Evolutionary conservation across 2,797 vertebrate species (phyloP).

Genomic region (Protonibea diacanthus): DNA sequence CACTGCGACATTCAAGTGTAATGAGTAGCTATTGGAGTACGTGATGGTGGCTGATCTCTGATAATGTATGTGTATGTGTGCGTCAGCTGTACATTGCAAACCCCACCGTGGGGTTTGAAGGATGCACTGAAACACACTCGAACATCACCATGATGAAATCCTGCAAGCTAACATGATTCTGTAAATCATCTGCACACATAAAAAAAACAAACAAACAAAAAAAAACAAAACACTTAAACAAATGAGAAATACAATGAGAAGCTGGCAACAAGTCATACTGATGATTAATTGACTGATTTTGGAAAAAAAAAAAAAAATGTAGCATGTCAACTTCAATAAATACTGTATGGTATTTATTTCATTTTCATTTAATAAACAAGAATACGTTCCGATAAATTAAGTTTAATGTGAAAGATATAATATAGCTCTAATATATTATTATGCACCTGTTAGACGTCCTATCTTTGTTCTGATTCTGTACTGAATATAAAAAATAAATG

Average conservation of each 20-base stretch:
- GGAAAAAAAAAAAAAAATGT: slow-evolving; percentile 8
- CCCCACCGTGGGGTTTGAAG: slow-evolving; percentile 22
- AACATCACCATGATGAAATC: slow-evolving; percentile 16
- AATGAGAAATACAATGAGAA: slow-evolving; percentile 19
- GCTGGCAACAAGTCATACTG: slow-evolving; percentile 26
- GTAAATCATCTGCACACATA: slow-evolving; percentile 1
- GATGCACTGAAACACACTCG: slow-evolving; percentile 37
- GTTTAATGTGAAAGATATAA: slow-evolving; percentile 56
- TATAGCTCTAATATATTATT: slow-evolving; percentile 52
- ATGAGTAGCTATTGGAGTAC: slow-evolving; percentile 23
- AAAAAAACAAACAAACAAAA: too few relatives aligned
- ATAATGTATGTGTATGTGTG: neutral
- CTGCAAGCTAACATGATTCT: slow-evolving; percentile 17
- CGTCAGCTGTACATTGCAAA: slow-evolving; percentile 13
- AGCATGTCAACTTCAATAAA: slow-evolving; percentile 54
- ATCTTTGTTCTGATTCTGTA: slow-evolving; percentile 19
- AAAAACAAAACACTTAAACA: slow-evolving; percentile 40
- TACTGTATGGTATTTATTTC: slow-evolving; percentile 62
- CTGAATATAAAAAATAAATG: slow-evolving; percentile 27
- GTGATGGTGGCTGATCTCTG: slow-evolving; percentile 8
- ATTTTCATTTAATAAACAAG: slow-evolving; percentile 39
- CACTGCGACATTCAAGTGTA: slow-evolving; percentile 59
- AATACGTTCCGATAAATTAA: slow-evolving; percentile 68
- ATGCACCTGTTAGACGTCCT: slow-evolving; percentile 34
- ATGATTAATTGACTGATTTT: slow-evolving; percentile 12